Percentiles rank a stretch among this genome's conserved stretches.
Evolutionary conservation across 2,888 invertebrate species (phyloP).

Genomic region (Crossocerus cetratus): DNA sequence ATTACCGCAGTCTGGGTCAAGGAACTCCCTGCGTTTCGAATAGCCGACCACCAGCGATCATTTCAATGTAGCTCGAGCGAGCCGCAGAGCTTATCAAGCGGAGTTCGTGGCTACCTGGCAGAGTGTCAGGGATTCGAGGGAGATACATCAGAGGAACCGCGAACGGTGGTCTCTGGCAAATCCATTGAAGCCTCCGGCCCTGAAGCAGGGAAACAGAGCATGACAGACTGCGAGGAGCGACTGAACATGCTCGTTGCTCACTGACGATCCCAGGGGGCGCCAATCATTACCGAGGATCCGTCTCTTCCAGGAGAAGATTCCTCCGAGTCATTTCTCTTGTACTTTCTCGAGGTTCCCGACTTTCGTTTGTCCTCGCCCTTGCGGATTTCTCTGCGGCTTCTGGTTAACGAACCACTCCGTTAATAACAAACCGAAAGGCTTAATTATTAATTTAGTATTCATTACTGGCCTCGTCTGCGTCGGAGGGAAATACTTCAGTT

Average conservation of each 20-base stretch:
- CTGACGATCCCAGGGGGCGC: conserved; percentile 38
- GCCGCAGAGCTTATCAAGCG: background rate
- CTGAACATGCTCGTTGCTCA: conserved; percentile 48
- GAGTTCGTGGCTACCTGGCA: background rate
- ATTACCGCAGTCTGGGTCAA: background rate
- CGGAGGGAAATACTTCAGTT: conserved; percentile 37
- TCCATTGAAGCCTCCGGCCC: conserved; percentile 49
- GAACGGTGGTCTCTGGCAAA: background rate
- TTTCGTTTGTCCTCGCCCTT: background rate
- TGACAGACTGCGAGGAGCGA: conserved; percentile 58
- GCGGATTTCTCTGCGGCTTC: conserved; percentile 7
- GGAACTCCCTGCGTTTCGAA: background rate
- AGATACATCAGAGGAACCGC: background rate
- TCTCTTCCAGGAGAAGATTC: conserved; percentile 44
- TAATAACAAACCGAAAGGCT: too few species aligned
- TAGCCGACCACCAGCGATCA: too few species aligned
- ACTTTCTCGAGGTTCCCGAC: conserved; percentile 43
- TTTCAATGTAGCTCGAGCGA: background rate
- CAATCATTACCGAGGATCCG: conserved; percentile 40
- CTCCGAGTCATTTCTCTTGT: conserved; percentile 32
- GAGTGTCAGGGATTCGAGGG: background rate
- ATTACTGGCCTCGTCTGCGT: conserved; percentile 41
- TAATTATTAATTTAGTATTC: too few species aligned
- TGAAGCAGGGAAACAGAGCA: conserved; percentile 66
- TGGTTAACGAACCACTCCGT: background rate